Percentiles rank a stretch among this genome's conserved stretches.
These are phyloP conservation scores for Rhinichthys klamathensis DNA, from an alignment of 2,113 vertebrate species.

Conservation along the genomic window DNA sequence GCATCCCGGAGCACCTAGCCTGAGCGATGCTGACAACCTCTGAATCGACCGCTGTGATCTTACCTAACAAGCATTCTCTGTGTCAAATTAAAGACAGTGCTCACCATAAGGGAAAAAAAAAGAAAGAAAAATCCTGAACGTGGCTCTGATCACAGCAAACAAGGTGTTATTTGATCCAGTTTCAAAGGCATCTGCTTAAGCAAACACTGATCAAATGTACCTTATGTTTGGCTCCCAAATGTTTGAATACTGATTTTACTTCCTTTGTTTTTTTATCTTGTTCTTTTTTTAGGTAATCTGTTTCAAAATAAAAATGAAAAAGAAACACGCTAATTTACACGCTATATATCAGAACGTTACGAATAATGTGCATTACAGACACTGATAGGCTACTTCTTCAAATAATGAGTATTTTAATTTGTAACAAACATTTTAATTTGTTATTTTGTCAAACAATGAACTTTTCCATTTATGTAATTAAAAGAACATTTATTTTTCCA, in stretches of 20 bases:
- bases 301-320: background rate
- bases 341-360: background rate
- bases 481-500: background rate
- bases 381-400: no score
- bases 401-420: background rate
- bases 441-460: background rate
- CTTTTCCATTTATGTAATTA: background rate
- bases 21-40: slow-evolving; percentile 70
- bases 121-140: slow-evolving; percentile 44
- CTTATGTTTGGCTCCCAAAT: slow-evolving; percentile 55
- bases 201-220: slow-evolving; percentile 64
- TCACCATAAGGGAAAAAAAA: slow-evolving; percentile 44
- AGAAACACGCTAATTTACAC: background rate
- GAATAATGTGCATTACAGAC: background rate
- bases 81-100: slow-evolving; percentile 73
- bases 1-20: slow-evolving; percentile 59
- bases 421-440: no score
- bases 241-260: slow-evolving; percentile 58
- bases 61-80: slow-evolving; percentile 76
- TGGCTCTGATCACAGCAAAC: slow-evolving; percentile 77
- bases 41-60: slow-evolving; percentile 75
- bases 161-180: slow-evolving; percentile 75
- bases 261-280: background rate
- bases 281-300: background rate
- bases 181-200: slow-evolving; percentile 68